Percentiles rank a stretch among this genome's conserved stretches.
These are phyloP conservation scores for Ochropleura plecta DNA, from an alignment of 2,888 invertebrate species.

Conservation along the genomic window DNA sequence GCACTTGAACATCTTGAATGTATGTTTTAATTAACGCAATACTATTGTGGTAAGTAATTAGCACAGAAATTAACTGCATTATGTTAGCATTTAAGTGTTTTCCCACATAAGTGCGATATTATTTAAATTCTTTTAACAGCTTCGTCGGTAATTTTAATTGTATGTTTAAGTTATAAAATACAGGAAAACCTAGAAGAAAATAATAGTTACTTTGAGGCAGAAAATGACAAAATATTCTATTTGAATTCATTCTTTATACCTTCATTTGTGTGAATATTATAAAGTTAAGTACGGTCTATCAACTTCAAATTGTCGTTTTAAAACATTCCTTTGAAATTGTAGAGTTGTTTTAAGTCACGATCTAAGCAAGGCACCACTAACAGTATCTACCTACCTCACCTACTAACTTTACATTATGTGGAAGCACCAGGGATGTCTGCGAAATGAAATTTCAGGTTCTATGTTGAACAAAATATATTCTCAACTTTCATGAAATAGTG, in stretches of 20 bases:
- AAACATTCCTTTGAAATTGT: conserved; percentile 54
- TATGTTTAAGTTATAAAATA: conserved; percentile 24
- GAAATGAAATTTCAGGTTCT: too few species aligned
- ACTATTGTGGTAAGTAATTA: conserved; percentile 31
- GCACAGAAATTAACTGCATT: conserved; percentile 34
- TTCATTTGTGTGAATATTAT: background rate
- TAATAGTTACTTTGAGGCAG: background rate
- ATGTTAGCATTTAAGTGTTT: conserved; percentile 16
- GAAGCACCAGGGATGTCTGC: too few species aligned
- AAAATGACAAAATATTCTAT: background rate
- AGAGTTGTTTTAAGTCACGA: conserved; percentile 43
- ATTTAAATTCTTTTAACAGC: conserved; percentile 18
- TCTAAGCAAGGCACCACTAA: conserved; percentile 5
- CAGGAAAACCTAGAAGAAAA: conserved; percentile 15
- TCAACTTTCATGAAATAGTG: too few species aligned
- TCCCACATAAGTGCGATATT: conserved; percentile 36
- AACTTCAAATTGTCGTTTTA: conserved; percentile 41
- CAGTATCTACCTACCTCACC: conserved; percentile 1
- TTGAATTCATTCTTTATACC: background rate
- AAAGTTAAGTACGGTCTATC: background rate
- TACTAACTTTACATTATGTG: too few species aligned
- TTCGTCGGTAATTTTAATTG: conserved; percentile 11
- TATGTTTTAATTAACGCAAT: background rate
- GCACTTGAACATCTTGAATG: conserved; percentile 1
- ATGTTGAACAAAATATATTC: too few species aligned